These are phyloP conservation scores for Melanotaenia parkinsoni DNA, from an alignment of 2,797 vertebrate genomes.

Conservation along the genomic window DNA sequence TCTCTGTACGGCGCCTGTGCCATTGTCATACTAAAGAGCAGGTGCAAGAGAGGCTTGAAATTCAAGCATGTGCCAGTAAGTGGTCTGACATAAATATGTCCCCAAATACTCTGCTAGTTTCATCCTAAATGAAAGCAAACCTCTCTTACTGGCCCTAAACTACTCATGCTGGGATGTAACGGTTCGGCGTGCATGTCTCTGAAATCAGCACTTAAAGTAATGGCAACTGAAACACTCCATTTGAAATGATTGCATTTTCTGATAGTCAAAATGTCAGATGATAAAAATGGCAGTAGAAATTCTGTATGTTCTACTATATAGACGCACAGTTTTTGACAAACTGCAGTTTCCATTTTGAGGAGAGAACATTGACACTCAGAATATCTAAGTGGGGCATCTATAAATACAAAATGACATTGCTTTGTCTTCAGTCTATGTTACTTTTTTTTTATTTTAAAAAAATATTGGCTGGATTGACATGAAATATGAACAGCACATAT, in stretches of 20 bases:
- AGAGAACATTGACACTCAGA: neutral
- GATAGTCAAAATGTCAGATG: neutral
- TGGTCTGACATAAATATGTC: neutral
- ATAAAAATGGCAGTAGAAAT: neutral
- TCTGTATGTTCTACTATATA: neutral
- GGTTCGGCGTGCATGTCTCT: neutral
- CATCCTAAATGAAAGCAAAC: constrained; percentile 6
- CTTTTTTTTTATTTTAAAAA: neutral
- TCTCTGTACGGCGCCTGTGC: neutral
- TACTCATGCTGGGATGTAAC: neutral
- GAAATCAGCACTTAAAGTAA: neutral
- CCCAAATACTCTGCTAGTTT: neutral
- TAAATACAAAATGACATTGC: neutral
- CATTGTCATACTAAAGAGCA: constrained; percentile 38
- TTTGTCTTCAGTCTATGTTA: neutral
- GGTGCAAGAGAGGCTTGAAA: constrained; percentile 18
- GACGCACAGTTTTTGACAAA: neutral
- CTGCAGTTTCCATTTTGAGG: neutral
- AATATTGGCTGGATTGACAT: neutral
- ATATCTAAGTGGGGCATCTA: neutral
- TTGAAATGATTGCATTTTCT: neutral
- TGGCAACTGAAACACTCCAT: neutral
- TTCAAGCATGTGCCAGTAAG: constrained; percentile 22
- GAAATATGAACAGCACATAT: too few species aligned
- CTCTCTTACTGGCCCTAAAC: neutral